Conservation (phyloP, 1,140 invertebrate genomes). For the Panulirus ornatus region DNA sequence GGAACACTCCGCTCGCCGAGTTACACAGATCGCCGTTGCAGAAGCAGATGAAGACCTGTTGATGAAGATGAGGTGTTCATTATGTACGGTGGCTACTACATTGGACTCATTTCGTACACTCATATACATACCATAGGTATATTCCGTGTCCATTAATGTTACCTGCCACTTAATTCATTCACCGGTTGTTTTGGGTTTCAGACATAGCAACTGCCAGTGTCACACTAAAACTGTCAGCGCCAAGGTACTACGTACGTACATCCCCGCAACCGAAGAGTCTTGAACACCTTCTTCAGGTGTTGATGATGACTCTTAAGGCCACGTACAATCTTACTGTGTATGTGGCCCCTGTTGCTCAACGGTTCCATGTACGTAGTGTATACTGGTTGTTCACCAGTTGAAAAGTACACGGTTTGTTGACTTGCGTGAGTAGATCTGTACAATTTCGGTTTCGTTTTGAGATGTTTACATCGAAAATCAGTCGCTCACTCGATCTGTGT, state of each 20-base stretch:
- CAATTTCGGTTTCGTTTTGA: no score
- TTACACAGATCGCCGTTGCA: slow-evolving; percentile 95
- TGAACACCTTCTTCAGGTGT: no score
- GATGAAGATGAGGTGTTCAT: slow-evolving; percentile 80
- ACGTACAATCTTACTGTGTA: no score
- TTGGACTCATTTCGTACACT: no score
- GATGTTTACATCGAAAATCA: not conserved
- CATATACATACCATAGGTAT: not conserved
- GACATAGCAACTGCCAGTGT: not conserved
- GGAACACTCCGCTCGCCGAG: slow-evolving; percentile 18
- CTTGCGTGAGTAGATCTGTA: no score
- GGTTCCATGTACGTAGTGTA: no score
- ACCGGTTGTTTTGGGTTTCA: not conserved
- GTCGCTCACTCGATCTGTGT: not conserved
- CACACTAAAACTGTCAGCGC: not conserved
- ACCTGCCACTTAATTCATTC: not conserved
- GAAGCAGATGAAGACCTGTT: slow-evolving; percentile 91
- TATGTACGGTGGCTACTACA: not conserved
- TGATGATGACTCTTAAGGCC: no score
- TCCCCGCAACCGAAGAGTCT: no score
- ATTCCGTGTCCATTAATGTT: not conserved
- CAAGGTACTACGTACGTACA: not conserved
- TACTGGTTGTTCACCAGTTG: no score
- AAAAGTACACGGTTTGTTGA: no score
- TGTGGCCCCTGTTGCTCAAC: no score